Base-by-base conservation (phyloP, 1,140 invertebrate species). In the Drosophila auraria region DNA sequence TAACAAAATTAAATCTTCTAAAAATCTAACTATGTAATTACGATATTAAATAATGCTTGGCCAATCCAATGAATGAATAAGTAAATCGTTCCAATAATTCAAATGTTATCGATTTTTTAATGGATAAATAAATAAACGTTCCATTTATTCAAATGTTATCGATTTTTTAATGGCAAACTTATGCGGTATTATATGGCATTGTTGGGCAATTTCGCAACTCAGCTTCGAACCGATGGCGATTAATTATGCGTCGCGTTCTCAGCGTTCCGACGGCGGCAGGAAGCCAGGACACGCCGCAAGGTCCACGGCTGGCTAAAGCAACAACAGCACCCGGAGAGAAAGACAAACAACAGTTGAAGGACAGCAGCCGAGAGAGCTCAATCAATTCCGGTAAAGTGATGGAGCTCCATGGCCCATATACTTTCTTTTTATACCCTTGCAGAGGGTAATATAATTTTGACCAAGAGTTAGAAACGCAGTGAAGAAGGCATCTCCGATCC, bases 321-420 rank as follows among this genome's bases (percentile, higher is more conserved):
- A 38, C 36, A 36, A 17, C 14, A 27, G 17, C 7, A 33, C 12
- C 42, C 20, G 40, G 8, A 42, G 33, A 36, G 60, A 60, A 60
- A 69, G 75, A 40, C 42, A 50, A 61, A 47, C 62, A 61, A 17
- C 58, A 49, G 53, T 50, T 25, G 70, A 44, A 53, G 71, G 44
- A 62, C 56, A 63, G 62, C 27, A 36, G 30, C 6, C 63, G 36
- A 50, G 73, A 80, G 72, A 81, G 59, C 84, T 87, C 76, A 89
- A 87, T 87, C 84, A 87, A 86, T 87, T 87, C 63, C 53, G 20
- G 42, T 12, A 38, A 6, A 56, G 23, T 15, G 33, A 38, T 23
- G 36, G 8, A 25, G 33, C n/a, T 17, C 42, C 49, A 30, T 27
- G 49, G 36, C 66, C 27, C 60, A 69, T 3, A 30, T 30, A 30